phyloP scores from a whole-genome alignment of 2,113 vertebrate species.

The Casuarius casuarius region DNA sequence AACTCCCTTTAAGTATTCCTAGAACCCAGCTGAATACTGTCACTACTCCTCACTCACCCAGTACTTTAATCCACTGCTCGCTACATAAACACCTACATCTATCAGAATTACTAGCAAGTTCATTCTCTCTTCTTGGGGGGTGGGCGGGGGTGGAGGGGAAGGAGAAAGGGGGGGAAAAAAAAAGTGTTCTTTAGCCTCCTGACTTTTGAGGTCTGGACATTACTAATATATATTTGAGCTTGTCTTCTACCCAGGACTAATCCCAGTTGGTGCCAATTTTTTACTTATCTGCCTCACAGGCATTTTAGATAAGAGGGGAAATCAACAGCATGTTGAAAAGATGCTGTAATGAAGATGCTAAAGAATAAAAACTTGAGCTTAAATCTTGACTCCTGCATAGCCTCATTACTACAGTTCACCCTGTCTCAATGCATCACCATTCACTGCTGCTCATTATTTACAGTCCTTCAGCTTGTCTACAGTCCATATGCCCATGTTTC shows the following conservation, averaged over 20 bases:
- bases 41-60: background rate
- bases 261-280: background rate
- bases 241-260: background rate
- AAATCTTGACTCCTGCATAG: background rate
- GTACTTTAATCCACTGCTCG: background rate
- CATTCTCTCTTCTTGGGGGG: background rate
- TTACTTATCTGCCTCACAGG: background rate
- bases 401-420: conserved; percentile 18
- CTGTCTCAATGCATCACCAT: background rate
- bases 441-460: conserved; percentile 30
- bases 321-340: background rate
- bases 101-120: background rate
- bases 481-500: background rate
- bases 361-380: conserved; percentile 26
- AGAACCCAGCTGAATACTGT: background rate
- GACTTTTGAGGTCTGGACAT: background rate
- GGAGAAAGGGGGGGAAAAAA: too few species aligned
- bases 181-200: background rate
- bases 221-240: background rate
- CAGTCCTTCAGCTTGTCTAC: background rate
- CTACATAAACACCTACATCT: background rate
- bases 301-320: background rate
- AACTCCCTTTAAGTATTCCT: background rate
- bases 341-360: conserved; percentile 8
- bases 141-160: too few species aligned